phyloP scores from a whole-genome alignment of 2,797 vertebrate genomes.

The Tympanoctomys barrerae region DNA sequence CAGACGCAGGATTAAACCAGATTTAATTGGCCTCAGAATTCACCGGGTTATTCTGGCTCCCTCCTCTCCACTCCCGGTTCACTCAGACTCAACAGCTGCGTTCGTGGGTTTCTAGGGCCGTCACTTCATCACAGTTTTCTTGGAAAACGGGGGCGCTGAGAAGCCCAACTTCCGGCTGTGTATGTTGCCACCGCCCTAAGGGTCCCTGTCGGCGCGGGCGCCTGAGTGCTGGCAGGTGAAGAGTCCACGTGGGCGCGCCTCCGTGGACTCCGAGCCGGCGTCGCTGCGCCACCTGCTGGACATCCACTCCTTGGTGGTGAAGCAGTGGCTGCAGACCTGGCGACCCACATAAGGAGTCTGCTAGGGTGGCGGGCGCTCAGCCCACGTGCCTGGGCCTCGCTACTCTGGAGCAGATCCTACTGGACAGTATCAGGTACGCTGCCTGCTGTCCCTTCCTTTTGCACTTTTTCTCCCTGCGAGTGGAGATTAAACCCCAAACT shows the following conservation, averaged over 20 bases:
- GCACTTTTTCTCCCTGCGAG: neutral
- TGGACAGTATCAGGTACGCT: slow-evolving; percentile 55
- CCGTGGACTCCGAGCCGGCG: slow-evolving; percentile 84
- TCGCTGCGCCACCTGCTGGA: slow-evolving; percentile 87
- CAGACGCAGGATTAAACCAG: neutral
- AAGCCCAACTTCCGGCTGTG: slow-evolving; percentile 76
- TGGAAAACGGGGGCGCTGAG: slow-evolving; percentile 84
- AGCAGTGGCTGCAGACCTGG: slow-evolving; percentile 61
- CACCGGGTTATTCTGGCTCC: neutral
- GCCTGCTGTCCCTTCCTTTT: slow-evolving; percentile 59
- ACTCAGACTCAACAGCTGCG: neutral
- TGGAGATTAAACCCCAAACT: neutral
- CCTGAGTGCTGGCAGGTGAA: slow-evolving; percentile 73
- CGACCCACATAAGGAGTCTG: slow-evolving; percentile 78
- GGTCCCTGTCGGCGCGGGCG: slow-evolving; percentile 10
- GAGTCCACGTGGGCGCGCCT: slow-evolving; percentile 80
- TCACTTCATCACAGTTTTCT: slow-evolving; percentile 88
- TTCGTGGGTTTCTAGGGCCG: slow-evolving; percentile 79
- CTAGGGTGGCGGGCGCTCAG: slow-evolving; percentile 85
- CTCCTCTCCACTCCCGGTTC: neutral
- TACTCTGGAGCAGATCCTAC: slow-evolving; percentile 59
- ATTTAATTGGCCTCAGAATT: neutral
- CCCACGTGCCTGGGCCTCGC: slow-evolving; percentile 83
- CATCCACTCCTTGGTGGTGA: slow-evolving; percentile 87
- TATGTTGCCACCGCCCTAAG: slow-evolving; percentile 61